Evolutionary conservation across 2,113 vertebrate genomes (phyloP), one percentile per base, ranked within the genome.

Genomic region (Oreocharis arfaki): DNA sequence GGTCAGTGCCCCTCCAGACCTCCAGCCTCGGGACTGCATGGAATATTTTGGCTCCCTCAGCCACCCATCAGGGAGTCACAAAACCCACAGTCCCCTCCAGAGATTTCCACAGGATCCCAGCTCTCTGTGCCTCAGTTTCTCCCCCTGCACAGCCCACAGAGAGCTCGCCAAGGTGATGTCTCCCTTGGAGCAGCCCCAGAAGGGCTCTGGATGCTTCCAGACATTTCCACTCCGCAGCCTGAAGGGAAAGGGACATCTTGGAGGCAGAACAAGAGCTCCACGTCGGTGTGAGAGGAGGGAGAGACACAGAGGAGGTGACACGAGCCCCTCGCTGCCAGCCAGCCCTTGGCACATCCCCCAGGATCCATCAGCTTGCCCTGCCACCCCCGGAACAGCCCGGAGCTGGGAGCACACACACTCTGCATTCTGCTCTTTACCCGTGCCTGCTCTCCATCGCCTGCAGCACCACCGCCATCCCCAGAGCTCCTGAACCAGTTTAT

Each of bases 401-500:
- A 91, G 87, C 91, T 49, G 56, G 50, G 73, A 46, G 87, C 80
- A 71, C 69, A 83, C 77, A 28, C 46, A 11, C 74, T 60, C 80
- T 44, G 77, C 18, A 55, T 56, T 69, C 87, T 65, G 90, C 89
- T 90, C n/a, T 9, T 88, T n/a, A 63, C 16, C 59, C 7, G 6
- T 85, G 70, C 73, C 80, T 57, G 56, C 74, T 79, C 96, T 89
- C 73, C 42, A 28, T 8, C 9, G 96, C 90, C 93, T 92, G 78
- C 95, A 86, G 91, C 89, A 65, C 83, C 87, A 42, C 16, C 52
- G 27, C 71, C 79, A 85, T 71, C 73, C 95, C 96, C 94, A 89
- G 41, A 78, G 93, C 91, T 95, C 94, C 94, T 53, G 41, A 89
- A 68, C 88, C 74, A 82, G 65, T 94, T 96, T 90, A 96, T 88